These are phyloP conservation scores for Bufotes viridis DNA, from an alignment of 2,797 vertebrate genomes.

Conservation along the genomic window DNA sequence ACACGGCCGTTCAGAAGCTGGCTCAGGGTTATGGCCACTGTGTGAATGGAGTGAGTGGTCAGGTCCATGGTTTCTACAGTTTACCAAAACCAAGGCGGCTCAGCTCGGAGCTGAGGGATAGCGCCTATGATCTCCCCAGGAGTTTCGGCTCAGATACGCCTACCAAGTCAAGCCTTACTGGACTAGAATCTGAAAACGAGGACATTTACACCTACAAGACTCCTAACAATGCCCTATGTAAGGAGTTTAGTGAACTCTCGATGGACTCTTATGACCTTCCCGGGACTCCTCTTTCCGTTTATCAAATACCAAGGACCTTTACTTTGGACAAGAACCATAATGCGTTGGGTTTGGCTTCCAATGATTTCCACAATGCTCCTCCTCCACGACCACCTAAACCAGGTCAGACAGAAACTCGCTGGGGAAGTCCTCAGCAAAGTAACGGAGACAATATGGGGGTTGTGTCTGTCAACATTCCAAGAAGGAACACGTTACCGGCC, in stretches of 20 bases:
- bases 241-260: conserved; percentile 82
- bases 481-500: conserved; percentile 92
- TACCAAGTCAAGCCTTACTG: conserved; percentile 77
- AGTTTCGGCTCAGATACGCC: conserved; percentile 83
- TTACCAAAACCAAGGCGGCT: conserved; percentile 91
- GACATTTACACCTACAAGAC: conserved; percentile 94
- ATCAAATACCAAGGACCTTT: conserved; percentile 92
- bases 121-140: conserved; percentile 87
- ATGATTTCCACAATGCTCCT: conserved; percentile 78
- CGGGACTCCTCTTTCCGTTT: conserved; percentile 85
- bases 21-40: conserved; percentile 91
- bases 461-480: conserved; percentile 85
- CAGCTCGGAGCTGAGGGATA: conserved; percentile 80
- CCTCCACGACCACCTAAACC: conserved; percentile 92
- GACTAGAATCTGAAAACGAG: conserved; percentile 85
- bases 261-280: conserved; percentile 89
- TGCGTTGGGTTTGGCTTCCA: conserved; percentile 74
- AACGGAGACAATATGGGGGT: conserved; percentile 76
- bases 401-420: conserved; percentile 83
- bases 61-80: conserved; percentile 93
- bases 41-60: conserved; percentile 85
- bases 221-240: conserved; percentile 88
- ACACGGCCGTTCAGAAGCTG: conserved; percentile 88
- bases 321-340: conserved; percentile 97
- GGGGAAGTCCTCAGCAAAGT: conserved; percentile 84